Percentiles rank a stretch among this genome's conserved stretches.
These are phyloP conservation scores for Pangasius larnaudii DNA, from an alignment of 2,797 vertebrate species.

Conservation along the genomic window DNA sequence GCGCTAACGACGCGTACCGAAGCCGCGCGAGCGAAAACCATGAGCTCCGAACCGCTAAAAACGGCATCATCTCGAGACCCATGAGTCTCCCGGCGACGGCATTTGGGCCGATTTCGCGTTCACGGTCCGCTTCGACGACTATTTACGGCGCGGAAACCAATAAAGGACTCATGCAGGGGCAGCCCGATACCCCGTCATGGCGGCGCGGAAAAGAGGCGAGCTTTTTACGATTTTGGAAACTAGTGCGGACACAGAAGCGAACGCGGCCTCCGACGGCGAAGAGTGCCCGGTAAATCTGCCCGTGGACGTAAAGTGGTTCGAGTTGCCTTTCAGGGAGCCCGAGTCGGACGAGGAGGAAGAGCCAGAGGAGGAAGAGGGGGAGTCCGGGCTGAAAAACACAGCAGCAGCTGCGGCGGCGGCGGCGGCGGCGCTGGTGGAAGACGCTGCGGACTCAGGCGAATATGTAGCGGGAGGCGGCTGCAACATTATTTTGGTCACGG, in stretches of 20 bases:
- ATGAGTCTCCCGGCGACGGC: slow-evolving; percentile 72
- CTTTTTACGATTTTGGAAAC: slow-evolving; percentile 89
- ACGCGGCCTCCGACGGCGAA: slow-evolving; percentile 74
- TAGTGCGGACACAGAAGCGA: slow-evolving; percentile 82
- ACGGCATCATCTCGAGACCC: slow-evolving; percentile 72
- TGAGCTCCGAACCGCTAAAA: slow-evolving; percentile 75
- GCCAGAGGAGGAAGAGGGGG: slow-evolving; percentile 73
- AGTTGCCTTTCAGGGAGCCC: slow-evolving; percentile 77
- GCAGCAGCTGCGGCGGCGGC: slow-evolving; percentile 51
- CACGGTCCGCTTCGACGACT: slow-evolving; percentile 67
- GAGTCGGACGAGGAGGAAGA: slow-evolving; percentile 80
- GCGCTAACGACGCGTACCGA: slow-evolving; percentile 82
- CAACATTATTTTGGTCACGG: slow-evolving; percentile 82
- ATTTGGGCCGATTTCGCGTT: slow-evolving; percentile 73
- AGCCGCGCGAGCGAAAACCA: slow-evolving; percentile 82
- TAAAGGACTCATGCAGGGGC: slow-evolving; percentile 86
- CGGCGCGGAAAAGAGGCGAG: slow-evolving; percentile 85
- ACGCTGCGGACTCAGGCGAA: slow-evolving; percentile 76
- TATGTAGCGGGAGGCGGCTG: slow-evolving; percentile 79
- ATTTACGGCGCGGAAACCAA: slow-evolving; percentile 70
- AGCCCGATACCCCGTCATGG: slow-evolving; percentile 86
- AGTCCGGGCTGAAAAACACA: slow-evolving; percentile 62
- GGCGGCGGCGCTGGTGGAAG: slow-evolving; percentile 57
- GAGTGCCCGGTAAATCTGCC: slow-evolving; percentile 80
- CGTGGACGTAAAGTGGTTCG: slow-evolving; percentile 85